Evolutionary conservation across 92 coral and sea anemone genomes (phyloP), one percentile per base, ranked within the genome.

Genomic region (Porites lobata): DNA sequence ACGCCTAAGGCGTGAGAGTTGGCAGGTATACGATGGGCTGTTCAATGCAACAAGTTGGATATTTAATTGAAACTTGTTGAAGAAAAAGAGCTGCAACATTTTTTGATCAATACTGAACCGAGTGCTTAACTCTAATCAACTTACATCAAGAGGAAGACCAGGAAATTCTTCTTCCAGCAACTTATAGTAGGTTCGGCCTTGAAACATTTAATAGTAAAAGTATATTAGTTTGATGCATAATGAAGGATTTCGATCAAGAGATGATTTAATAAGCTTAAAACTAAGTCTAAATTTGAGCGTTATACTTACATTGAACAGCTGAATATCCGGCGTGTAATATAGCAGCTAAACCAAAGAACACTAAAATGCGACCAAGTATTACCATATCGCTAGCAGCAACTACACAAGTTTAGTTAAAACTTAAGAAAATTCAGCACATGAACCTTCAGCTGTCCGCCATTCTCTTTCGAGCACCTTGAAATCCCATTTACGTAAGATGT

Each of bases 301-400:
- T 4, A 4, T 4, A 90, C 98, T 92, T 85, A 97, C 99, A 97
- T 85, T 97, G 99, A 79, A 95, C 99, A 58, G 99, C 98, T 7
- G 99, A 97, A 80, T 97, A 97, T n/a, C 99, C 99, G 8, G 99
- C 99, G 58, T 97, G 99, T 6, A 97, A 86, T 82, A 97, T 97
- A 47, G 96, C 96, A 58, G 91, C 88, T 86, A 97, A 80, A 47
- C 99, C 99, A 94, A 95, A 50, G 59, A 94, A 86, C 51, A 97
- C 99, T 86, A 97, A 85, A 59, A 95, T 83, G 72, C 96, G 96
- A 32, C 99, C 99, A n/a, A 95, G 70, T 75, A 96, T 88, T 69
- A 93, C 93, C 99, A 97, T 97, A 18, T 83, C 85, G 52, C 14
- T 50, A 63, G 59, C 52, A 62, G 57, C 32, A 15, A 65, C 89